Percentiles rank a stretch among this genome's conserved stretches.
Evolutionary conservation across 2,888 invertebrate genomes (phyloP).

Genomic region (Harmothoe impar): DNA sequence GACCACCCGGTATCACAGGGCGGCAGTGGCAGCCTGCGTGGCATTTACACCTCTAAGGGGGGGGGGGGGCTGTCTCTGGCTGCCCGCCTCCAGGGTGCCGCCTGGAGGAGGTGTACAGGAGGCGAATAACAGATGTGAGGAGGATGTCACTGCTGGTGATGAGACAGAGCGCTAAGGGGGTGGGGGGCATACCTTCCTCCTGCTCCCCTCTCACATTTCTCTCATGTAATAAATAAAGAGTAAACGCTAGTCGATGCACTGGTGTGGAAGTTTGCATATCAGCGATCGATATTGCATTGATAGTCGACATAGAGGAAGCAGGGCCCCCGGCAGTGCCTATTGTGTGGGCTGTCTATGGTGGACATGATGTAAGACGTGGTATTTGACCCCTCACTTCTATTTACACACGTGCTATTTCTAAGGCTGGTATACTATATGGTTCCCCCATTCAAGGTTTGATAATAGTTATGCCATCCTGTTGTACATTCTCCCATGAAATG

Average conservation of each 20-base stretch:
- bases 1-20: background rate
- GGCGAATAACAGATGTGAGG: no score
- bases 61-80: no score
- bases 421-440: background rate
- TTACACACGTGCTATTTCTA: slow-evolving; percentile 29
- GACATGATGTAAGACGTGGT: slow-evolving; percentile 22
- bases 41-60: background rate
- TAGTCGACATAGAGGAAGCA: background rate
- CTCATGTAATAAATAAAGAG: slow-evolving; percentile 16
- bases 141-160: no score
- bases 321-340: background rate
- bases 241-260: background rate
- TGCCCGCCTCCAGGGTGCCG: no score
- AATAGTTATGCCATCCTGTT: no score
- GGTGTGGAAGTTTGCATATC: slow-evolving; percentile 17
- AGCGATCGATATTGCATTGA: slow-evolving; percentile 23
- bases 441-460: background rate
- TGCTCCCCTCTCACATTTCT: background rate
- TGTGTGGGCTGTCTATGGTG: background rate
- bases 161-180: no score
- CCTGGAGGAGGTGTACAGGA: no score
- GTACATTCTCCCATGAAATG: no score
- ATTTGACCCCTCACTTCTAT: slow-evolving; percentile 29
- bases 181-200: background rate
- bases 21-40: background rate